phyloP scores from a whole-genome alignment of 2,888 invertebrate genomes.

The Sinodicranocentrus sp. region DNA sequence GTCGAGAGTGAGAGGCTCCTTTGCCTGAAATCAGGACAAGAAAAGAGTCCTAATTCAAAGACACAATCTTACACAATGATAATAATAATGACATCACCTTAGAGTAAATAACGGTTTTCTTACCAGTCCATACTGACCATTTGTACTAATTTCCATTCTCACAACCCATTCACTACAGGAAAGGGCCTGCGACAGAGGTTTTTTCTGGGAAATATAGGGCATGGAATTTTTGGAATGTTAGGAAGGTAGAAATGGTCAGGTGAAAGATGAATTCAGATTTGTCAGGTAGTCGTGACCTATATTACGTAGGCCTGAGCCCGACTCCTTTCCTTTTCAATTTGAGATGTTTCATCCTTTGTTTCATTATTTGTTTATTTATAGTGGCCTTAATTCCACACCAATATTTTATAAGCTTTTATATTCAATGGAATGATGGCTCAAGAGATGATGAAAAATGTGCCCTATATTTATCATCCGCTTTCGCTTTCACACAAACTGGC shows the following conservation, averaged over 20 bases:
- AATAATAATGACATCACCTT: conserved; percentile 54
- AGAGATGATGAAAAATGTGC: too few relatives aligned
- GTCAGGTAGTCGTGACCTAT: conserved; percentile 54
- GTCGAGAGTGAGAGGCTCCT: conserved; percentile 7
- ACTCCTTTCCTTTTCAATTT: conserved; percentile 3
- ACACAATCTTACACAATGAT: conserved; percentile 26
- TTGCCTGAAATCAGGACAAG: conserved; percentile 44
- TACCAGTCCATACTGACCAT: neutral
- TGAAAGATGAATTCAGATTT: conserved; percentile 44
- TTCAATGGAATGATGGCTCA: neutral
- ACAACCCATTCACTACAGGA: neutral
- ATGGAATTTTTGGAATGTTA: conserved; percentile 43
- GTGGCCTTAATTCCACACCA: conserved; percentile 58
- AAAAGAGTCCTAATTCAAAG: neutral
- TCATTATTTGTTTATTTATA: conserved; percentile 45
- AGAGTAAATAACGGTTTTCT: conserved; percentile 45
- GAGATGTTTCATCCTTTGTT: neutral
- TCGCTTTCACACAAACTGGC: conserved; percentile 43
- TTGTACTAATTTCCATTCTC: conserved; percentile 8
- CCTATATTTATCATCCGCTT: too few relatives aligned
- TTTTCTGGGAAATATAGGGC: conserved; percentile 52
- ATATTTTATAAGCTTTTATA: neutral
- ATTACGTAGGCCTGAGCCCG: neutral
- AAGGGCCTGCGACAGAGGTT: conserved; percentile 51
- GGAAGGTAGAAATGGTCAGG: conserved; percentile 32